Evolutionary conservation across 2,113 vertebrate genomes (phyloP).

Genomic region (Hyaena hyaena): DNA sequence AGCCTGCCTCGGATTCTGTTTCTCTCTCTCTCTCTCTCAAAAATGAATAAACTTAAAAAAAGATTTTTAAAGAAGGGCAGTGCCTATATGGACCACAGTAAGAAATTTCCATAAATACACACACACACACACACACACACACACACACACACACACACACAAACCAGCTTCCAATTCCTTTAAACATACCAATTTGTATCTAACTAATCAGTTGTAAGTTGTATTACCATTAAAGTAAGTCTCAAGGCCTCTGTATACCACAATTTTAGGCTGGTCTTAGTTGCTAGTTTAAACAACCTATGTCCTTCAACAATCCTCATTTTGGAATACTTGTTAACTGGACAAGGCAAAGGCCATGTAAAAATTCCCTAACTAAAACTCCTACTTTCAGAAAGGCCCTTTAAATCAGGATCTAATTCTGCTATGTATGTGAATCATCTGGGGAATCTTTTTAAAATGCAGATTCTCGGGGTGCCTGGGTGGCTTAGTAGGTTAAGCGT

Average conservation of each 20-base stretch:
- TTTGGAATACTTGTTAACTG: background rate
- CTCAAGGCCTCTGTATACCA: background rate
- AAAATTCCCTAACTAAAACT: background rate
- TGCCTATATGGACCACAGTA: no score
- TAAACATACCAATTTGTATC: background rate
- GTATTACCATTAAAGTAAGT: background rate
- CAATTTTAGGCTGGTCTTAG: background rate
- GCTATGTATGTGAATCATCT: background rate
- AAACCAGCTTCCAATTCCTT: background rate
- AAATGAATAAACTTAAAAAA: no score
- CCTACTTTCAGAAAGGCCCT: slow-evolving; percentile 4
- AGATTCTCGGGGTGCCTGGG: background rate
- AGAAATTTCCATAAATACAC: no score
- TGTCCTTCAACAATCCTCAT: slow-evolving; percentile 2
- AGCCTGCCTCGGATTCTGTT: no score
- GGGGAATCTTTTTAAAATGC: background rate
- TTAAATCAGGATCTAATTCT: background rate
- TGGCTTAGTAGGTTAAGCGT: no score
- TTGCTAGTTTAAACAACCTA: slow-evolving; percentile 11
- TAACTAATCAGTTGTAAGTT: background rate
- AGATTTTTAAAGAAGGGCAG: no score
- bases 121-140: background rate
- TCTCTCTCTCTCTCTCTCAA: no score
- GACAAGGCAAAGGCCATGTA: background rate
- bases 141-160: background rate